These are phyloP conservation scores for Beroe ovata DNA, from an alignment of 37 sponge, comb jelly and placozoan genomes.

Conservation along the genomic window DNA sequence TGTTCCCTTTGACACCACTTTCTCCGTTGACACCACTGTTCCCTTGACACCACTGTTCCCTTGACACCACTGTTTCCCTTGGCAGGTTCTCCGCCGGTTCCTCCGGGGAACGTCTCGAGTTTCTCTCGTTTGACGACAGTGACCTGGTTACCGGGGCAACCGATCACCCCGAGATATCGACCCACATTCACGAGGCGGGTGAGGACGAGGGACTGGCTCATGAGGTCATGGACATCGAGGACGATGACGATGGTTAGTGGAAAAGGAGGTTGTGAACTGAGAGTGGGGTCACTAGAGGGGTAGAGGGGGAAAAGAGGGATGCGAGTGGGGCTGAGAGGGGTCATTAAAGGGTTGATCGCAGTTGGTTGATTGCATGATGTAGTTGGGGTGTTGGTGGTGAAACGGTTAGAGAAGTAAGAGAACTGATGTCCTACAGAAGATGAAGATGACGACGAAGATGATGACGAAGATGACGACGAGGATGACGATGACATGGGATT, in stretches of 20 bases:
- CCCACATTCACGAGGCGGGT: neutral
- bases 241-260: slow-evolving; percentile 46
- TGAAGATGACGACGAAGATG: neutral
- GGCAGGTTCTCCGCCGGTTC: slow-evolving; percentile 10
- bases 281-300: neutral
- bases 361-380: too few species aligned
- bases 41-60: too few species aligned
- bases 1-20: too few species aligned
- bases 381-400: too few species aligned
- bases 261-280: neutral
- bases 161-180: slow-evolving; percentile 3
- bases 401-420: too few species aligned
- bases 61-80: too few species aligned
- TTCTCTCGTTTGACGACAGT: slow-evolving; percentile 60
- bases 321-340: too few species aligned
- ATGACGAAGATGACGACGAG: slow-evolving; percentile 66
- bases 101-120: slow-evolving; percentile 26
- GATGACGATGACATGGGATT: slow-evolving; percentile 45
- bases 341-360: too few species aligned
- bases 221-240: slow-evolving; percentile 45
- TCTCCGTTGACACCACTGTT: too few species aligned
- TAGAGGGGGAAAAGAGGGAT: too few species aligned
- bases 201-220: neutral
- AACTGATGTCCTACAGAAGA: neutral
- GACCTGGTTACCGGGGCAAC: neutral